Evolutionary conservation across 2,113 vertebrate genomes (phyloP), one percentile per base, ranked within the genome.

Genomic region (Phainopepla nitens): DNA sequence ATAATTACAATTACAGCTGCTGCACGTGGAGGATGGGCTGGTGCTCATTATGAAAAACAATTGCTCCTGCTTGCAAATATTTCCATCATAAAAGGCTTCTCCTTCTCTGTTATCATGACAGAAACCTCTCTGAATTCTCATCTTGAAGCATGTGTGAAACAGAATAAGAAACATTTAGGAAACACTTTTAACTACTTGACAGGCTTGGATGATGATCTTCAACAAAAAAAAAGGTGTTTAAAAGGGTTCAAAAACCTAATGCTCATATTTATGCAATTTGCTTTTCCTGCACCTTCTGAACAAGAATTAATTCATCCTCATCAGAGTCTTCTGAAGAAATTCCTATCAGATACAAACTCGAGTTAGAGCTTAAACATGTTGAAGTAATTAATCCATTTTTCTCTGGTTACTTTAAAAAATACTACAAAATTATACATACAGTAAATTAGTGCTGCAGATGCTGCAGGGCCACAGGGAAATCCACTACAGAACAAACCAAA

Each of bases 111-210:
- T 93, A 89, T 90, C 82, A 33, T 71, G 56, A 80, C 87, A 95
- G 82, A 77, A 96, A 81, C 82, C 88, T 78, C 64, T 92, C 92
- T 60, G 92, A 93, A 93, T 96, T 90, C 90, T 90, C 93, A 78
- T 92, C 93, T 64, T 79, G 88, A 94, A 93, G 82, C 64, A 17
- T 15, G 54, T 81, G 88, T 31, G 82, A 83, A 93, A 89, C 71
- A 86, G 88, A 96, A 4, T 64, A 75, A 92, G 80, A 78, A 92
- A 89, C 60, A 89, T 92, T 95, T 87, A 92, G 81, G 83, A 90
- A 96, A 92, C 47, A 66, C 62, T 96, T 96, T 93, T 60, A 97
- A 94, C 69, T 82, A 82, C 75, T 94, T 88, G 95, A 93, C 93
- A 97, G 85, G 51, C 62, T 80, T 15, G 57, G 69, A 19, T 95